phyloP scores from a whole-genome alignment of 2,888 invertebrate genomes.

The Drepana falcataria region DNA sequence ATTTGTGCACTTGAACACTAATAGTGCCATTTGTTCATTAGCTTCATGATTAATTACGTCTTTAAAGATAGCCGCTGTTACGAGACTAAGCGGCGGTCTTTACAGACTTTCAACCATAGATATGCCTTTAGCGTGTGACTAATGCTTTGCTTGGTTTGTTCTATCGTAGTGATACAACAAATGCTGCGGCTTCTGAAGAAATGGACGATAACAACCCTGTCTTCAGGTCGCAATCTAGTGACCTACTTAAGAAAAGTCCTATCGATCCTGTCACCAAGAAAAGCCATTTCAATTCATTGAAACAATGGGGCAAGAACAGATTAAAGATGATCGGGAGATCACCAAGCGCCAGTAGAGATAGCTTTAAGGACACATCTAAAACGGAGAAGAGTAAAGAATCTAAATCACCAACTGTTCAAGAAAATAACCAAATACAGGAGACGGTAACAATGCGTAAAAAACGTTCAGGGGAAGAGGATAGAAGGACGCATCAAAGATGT shows the following conservation, averaged over 20 bases:
- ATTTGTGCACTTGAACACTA: slow-evolving; percentile 73
- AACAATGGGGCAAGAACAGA: slow-evolving; percentile 91
- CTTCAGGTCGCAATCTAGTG: slow-evolving; percentile 86
- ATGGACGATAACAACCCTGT: slow-evolving; percentile 73
- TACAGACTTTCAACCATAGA: slow-evolving; percentile 55
- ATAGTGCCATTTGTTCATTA: slow-evolving; percentile 74
- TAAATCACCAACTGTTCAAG: slow-evolving; percentile 57
- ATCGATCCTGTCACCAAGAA: slow-evolving; percentile 75
- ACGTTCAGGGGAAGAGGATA: slow-evolving; percentile 79
- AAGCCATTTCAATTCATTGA: slow-evolving; percentile 88
- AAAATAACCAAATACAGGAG: slow-evolving; percentile 81
- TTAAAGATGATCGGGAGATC: slow-evolving; percentile 85
- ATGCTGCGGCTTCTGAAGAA: slow-evolving; percentile 74
- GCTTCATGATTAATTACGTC: slow-evolving; percentile 69
- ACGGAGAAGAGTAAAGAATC: slow-evolving; percentile 60
- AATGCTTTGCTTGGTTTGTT: slow-evolving; percentile 80
- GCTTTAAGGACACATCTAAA: slow-evolving; percentile 60
- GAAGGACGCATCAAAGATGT: slow-evolving; percentile 87
- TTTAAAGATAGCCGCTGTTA: slow-evolving; percentile 60
- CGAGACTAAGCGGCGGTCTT: slow-evolving; percentile 65
- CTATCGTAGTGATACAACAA: slow-evolving; percentile 75
- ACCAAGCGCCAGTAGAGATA: slow-evolving; percentile 76
- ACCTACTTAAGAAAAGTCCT: slow-evolving; percentile 84
- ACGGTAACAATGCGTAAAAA: slow-evolving; percentile 82
- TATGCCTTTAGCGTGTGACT: slow-evolving; percentile 77